Evolutionary conservation across 2,113 vertebrate species (phyloP).

Genomic region (Plecturocebus donacophilus): DNA sequence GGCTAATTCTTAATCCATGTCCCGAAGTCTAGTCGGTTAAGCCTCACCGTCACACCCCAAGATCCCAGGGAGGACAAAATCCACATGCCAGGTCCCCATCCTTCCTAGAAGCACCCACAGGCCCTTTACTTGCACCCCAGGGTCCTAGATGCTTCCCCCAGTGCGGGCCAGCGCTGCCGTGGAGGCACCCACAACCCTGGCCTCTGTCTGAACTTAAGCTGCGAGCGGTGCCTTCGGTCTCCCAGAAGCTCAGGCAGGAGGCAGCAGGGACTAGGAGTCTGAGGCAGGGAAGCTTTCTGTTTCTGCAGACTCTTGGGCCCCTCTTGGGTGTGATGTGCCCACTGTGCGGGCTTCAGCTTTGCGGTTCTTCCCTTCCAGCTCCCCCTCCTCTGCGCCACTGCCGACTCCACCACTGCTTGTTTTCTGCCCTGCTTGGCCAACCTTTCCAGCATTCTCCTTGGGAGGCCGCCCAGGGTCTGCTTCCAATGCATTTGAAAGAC

Average conservation of each 20-base stretch:
- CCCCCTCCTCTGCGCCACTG: not conserved
- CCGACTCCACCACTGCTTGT: slow-evolving; percentile 46
- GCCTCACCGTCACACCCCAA: not conserved
- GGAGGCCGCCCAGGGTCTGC: slow-evolving; percentile 38
- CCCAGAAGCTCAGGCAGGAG: not conserved
- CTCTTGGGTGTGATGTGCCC: not conserved
- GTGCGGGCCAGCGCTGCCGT: not conserved
- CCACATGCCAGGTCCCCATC: not conserved
- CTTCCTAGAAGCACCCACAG: not conserved
- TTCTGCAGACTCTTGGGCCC: not conserved
- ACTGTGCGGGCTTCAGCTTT: not conserved
- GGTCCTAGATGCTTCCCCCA: not conserved
- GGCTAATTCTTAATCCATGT: not conserved
- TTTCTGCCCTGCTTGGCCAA: slow-evolving; percentile 60
- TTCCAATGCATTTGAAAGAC: slow-evolving; percentile 48
- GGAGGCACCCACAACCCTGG: not conserved
- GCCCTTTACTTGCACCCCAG: not conserved
- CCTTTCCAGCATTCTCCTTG: slow-evolving; percentile 61
- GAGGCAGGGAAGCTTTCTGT: not conserved
- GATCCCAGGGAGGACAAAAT: not conserved
- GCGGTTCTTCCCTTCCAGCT: not conserved
- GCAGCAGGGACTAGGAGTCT: not conserved
- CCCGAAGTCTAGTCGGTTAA: not conserved
- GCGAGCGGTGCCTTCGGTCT: not conserved
- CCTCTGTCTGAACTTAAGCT: slow-evolving; percentile 40